Evolutionary conservation across 2,113 vertebrate genomes (phyloP).

Genomic region (Tretioscincus oriximinensis): DNA sequence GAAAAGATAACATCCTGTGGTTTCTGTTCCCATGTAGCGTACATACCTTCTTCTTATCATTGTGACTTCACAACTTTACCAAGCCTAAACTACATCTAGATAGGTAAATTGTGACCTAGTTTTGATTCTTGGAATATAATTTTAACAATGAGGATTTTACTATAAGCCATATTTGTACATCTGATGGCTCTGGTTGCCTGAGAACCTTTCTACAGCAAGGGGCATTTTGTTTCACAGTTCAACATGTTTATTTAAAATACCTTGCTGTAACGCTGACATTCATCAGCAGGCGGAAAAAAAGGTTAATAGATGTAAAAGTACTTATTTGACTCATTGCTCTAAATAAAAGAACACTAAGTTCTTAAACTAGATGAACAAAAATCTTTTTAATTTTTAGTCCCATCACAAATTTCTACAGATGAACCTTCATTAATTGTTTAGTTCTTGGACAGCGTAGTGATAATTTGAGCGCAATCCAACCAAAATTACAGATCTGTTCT

Average conservation of each 20-base stretch:
- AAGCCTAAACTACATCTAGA: too few relatives aligned
- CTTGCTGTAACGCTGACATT: not conserved
- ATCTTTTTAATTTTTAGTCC: not conserved
- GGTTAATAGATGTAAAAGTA: not conserved
- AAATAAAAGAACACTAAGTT: not conserved
- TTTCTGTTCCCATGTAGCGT: too few relatives aligned
- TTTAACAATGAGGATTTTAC: too few relatives aligned
- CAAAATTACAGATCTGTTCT: not conserved
- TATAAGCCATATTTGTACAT: not conserved
- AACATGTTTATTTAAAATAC: not conserved
- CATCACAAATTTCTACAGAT: not conserved
- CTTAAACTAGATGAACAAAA: constrained; percentile 2
- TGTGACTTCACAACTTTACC: too few relatives aligned
- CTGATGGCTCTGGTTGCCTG: not conserved
- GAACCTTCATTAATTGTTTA: not conserved
- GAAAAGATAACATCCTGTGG: too few relatives aligned
- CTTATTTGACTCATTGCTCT: not conserved
- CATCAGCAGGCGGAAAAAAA: constrained; percentile 3
- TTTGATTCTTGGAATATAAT: too few relatives aligned
- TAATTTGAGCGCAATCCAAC: not conserved
- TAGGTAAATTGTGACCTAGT: too few relatives aligned
- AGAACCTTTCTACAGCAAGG: not conserved
- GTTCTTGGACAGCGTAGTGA: not conserved
- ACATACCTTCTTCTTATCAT: too few relatives aligned
- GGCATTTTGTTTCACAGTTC: not conserved